These are phyloP conservation scores for Mongoloraphidia duomilia DNA, from an alignment of 2,888 invertebrate genomes.

Conservation along the genomic window DNA sequence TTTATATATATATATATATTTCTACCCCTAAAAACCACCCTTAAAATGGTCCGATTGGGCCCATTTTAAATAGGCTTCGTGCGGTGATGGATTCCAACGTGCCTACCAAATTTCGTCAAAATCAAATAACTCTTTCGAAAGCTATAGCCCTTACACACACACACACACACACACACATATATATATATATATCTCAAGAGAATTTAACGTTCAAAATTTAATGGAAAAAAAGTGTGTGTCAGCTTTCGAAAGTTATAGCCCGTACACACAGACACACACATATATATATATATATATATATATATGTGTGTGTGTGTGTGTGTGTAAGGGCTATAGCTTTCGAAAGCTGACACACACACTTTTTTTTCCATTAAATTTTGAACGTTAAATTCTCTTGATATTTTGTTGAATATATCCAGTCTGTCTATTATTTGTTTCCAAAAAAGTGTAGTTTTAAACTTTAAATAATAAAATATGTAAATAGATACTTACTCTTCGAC, in stretches of 20 bases:
- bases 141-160: too few species aligned
- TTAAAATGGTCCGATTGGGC: too few species aligned
- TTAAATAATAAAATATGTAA: neutral
- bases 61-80: too few species aligned
- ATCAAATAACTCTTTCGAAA: too few species aligned
- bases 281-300: neutral
- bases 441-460: neutral
- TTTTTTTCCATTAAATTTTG: neutral
- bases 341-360: neutral
- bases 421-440: neutral
- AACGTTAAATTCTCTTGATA: neutral
- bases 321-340: neutral
- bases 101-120: too few species aligned
- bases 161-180: neutral
- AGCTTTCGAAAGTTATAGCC: neutral
- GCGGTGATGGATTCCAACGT: too few species aligned
- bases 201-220: neutral
- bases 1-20: too few species aligned
- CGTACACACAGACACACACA: neutral
- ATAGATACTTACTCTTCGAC: slow-evolving; percentile 40
- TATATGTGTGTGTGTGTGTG: neutral
- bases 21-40: too few species aligned
- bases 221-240: neutral
- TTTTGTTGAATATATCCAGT: neutral
- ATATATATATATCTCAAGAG: neutral